Conservation (phyloP, 2,797 vertebrate genomes). For the Dromococcyx pavoninus region DNA sequence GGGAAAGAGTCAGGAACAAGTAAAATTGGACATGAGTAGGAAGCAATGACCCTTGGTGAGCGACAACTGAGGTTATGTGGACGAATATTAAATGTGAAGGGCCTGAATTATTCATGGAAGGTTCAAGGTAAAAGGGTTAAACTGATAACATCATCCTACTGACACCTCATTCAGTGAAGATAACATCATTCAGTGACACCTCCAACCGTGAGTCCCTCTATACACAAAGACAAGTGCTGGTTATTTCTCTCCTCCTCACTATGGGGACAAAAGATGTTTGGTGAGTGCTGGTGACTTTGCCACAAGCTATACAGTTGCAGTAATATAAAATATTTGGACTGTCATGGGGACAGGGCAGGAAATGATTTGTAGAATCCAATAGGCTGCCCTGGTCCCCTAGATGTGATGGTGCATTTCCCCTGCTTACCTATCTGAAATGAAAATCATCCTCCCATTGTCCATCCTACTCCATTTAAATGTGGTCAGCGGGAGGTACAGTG, state of each 20-base stretch:
- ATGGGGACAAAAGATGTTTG: not conserved
- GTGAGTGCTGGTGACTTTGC: not conserved
- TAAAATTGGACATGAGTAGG: not conserved
- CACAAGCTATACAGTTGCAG: not conserved
- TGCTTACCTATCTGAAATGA: not conserved
- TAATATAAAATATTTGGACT: not conserved
- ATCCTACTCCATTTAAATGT: not conserved
- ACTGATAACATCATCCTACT: conserved; percentile 29
- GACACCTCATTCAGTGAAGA: conserved; percentile 2
- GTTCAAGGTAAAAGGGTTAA: conserved; percentile 65
- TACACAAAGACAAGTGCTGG: not conserved
- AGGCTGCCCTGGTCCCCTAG: not conserved
- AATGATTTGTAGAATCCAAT: not conserved
- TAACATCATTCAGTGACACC: conserved; percentile 30
- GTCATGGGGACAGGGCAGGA: not conserved
- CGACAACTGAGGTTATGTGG: conserved; percentile 29
- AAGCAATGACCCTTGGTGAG: conserved; percentile 4
- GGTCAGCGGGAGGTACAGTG: not conserved
- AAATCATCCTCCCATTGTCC: not conserved
- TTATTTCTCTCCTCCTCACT: not conserved
- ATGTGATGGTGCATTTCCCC: not conserved
- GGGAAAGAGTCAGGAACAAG: conserved; percentile 2
- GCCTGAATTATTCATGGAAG: conserved; percentile 60
- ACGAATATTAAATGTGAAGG: conserved; percentile 57
- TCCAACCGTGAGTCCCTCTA: not conserved